Evolutionary conservation across 2,797 vertebrate species (phyloP).

Genomic region (Caiman crocodilus): DNA sequence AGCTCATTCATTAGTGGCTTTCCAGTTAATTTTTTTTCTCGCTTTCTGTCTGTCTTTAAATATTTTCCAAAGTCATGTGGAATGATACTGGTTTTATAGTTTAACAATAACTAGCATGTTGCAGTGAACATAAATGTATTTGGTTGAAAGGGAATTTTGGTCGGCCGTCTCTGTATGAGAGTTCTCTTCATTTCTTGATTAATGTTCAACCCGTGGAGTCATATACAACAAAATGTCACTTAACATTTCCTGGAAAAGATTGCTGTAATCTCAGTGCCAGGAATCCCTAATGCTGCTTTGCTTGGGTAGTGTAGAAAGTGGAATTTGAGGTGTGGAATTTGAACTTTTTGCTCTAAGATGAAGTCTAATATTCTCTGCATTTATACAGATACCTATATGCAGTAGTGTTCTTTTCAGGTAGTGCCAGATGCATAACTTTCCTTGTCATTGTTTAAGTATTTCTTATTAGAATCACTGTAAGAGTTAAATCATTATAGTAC

Average conservation of each 20-base stretch:
- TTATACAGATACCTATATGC: neutral
- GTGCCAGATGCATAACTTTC: neutral
- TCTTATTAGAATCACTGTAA: neutral
- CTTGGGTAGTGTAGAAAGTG: rapidly evolving
- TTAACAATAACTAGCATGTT: neutral
- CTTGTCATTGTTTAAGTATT: neutral
- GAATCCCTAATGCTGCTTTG: neutral
- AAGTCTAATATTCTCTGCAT: neutral
- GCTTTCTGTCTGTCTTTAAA: neutral
- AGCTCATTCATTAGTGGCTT: neutral
- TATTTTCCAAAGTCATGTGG: neutral
- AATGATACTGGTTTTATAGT: neutral
- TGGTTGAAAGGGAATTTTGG: neutral
- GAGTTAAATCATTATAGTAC: neutral
- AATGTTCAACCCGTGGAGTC: neutral
- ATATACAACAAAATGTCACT: neutral
- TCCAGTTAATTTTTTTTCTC: neutral
- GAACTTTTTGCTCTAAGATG: neutral
- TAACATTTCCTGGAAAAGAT: neutral
- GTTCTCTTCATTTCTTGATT: neutral
- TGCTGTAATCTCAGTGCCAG: neutral
- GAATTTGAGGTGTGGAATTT: neutral
- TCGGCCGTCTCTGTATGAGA: neutral
- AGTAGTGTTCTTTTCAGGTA: neutral
- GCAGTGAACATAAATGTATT: neutral